A percentile compares a stretch with the other conserved stretches of the same genome.
These are phyloP conservation scores for Chironomus striatipennis DNA, from an alignment of 1,140 invertebrate species.

Conservation along the genomic window DNA sequence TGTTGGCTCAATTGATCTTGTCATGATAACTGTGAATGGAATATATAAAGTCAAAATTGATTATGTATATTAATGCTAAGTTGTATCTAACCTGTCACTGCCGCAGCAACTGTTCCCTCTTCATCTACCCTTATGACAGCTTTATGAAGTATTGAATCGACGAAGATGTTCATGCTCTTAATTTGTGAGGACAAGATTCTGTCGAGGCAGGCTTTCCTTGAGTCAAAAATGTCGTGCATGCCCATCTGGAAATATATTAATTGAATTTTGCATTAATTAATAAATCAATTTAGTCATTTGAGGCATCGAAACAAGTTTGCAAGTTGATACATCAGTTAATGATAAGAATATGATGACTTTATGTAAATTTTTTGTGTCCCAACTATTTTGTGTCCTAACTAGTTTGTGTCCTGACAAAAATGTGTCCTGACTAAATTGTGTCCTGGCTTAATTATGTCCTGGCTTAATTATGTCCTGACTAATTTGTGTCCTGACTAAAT, in stretches of 20 bases:
- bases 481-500: too few relatives aligned
- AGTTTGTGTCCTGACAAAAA: too few relatives aligned
- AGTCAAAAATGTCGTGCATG: constrained; percentile 34
- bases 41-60: too few relatives aligned
- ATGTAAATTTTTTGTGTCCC: too few relatives aligned
- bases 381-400: too few relatives aligned
- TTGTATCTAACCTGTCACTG: constrained; percentile 38
- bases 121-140: constrained; percentile 62
- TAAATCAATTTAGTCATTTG: neutral
- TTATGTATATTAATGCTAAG: too few relatives aligned
- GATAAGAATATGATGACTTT: too few relatives aligned
- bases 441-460: too few relatives aligned
- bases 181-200: constrained; percentile 36
- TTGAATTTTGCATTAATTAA: constrained; percentile 23
- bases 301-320: too few relatives aligned
- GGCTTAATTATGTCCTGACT: too few relatives aligned
- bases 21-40: neutral
- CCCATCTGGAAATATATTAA: constrained; percentile 41
- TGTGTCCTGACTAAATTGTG: too few relatives aligned
- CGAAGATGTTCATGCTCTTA: constrained; percentile 37
- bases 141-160: constrained; percentile 51
- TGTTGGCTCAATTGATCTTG: neutral
- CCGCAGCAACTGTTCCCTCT: constrained; percentile 60
- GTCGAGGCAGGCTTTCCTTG: constrained; percentile 44
- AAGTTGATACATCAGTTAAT: too few relatives aligned